A percentile compares a stretch with the other conserved stretches of the same genome.
These are phyloP conservation scores for Dryas iulia DNA, from an alignment of 1,140 invertebrate genomes.

Conservation along the genomic window DNA sequence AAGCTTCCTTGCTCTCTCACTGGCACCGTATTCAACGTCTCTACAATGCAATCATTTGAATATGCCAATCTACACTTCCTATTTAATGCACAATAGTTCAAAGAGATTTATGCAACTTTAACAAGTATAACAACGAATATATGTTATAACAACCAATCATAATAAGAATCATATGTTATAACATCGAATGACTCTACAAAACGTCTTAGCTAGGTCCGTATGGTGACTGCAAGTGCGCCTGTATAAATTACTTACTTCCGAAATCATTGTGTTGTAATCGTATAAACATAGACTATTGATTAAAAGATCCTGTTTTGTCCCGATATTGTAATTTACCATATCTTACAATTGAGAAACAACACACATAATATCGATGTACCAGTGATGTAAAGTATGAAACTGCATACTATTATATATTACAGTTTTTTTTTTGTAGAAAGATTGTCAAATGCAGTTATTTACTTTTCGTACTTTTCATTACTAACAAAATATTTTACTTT, in stretches of 20 bases:
- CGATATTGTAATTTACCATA: background rate
- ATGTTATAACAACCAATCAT: no score
- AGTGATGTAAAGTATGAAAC: no score
- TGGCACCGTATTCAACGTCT: background rate
- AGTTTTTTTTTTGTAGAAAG: no score
- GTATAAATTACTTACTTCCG: constrained; percentile 36
- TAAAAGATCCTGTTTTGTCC: background rate
- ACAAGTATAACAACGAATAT: no score
- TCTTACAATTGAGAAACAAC: no score
- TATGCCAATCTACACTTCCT: background rate
- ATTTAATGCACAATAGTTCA: background rate
- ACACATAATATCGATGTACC: no score
- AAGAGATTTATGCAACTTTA: constrained; percentile 8
- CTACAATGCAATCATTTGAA: background rate
- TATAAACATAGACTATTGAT: constrained; percentile 17
- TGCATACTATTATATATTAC: no score
- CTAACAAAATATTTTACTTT: no score
- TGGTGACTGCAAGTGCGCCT: constrained; percentile 7
- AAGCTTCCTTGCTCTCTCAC: background rate
- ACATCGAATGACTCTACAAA: constrained; percentile 9
- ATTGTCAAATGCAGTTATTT: no score
- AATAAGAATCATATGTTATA: constrained; percentile 8
- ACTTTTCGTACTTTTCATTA: no score
- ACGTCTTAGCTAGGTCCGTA: background rate
- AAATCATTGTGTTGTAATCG: constrained; percentile 30